Percentiles rank a stretch among this genome's conserved stretches.
These are phyloP conservation scores for Scaptomyza parva DNA, from an alignment of 2,888 invertebrate genomes.

Conservation along the genomic window DNA sequence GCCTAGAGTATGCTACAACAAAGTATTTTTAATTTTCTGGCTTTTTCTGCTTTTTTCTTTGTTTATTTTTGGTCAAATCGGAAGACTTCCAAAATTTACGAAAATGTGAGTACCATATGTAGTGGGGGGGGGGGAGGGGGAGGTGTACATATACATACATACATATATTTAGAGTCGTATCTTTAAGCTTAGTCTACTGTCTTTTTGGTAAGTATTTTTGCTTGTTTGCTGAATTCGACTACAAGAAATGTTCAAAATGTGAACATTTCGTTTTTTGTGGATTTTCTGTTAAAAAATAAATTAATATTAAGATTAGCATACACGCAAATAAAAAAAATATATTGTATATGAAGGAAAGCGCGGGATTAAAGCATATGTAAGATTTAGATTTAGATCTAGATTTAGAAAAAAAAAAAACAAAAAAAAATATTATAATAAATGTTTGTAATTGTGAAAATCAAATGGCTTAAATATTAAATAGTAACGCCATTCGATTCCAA, in stretches of 20 bases:
- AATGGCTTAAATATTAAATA: conserved; percentile 6
- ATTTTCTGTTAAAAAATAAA: conserved; percentile 46
- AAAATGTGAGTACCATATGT: conserved; percentile 2
- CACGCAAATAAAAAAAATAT: conserved; percentile 2
- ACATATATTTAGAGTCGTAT: conserved; percentile 14
- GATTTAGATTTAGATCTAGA: no score
- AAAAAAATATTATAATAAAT: conserved; percentile 17
- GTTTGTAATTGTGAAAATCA: conserved; percentile 14
- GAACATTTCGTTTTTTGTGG: conserved; percentile 21
- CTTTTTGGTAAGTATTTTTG: conserved; percentile 79
- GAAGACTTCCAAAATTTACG: conserved; percentile 8
- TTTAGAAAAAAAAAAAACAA: no score
- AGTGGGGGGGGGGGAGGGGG: no score
- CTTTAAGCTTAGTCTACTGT: conserved; percentile 69
- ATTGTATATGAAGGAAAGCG: not conserved
- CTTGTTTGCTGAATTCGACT: conserved; percentile 54
- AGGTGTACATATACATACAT: not conserved
- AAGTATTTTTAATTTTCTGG: not conserved
- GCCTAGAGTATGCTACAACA: conserved; percentile 41
- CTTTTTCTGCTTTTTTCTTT: no score
- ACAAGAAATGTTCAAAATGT: conserved; percentile 37
- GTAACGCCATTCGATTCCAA: not conserved
- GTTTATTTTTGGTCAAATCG: conserved; percentile 25
- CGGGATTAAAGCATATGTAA: conserved; percentile 11
- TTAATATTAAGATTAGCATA: conserved; percentile 56